Conservation (phyloP, 2,888 invertebrate species). For the Cheilosia scutellata region DNA sequence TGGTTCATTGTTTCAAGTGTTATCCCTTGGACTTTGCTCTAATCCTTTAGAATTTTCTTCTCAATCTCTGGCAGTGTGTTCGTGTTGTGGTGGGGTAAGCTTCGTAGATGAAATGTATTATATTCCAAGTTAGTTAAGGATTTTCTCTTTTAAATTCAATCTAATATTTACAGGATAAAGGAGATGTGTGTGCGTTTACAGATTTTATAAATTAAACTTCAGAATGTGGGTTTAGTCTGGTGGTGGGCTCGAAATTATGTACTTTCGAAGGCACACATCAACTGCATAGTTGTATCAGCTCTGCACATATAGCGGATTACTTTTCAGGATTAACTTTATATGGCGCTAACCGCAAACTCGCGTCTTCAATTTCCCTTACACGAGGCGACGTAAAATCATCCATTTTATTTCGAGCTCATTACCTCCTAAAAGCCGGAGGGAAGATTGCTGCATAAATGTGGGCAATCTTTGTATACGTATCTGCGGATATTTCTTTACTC, state of each 20-base stretch:
- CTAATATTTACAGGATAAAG: not conserved
- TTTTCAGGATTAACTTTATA: not conserved
- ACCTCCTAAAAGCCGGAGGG: not conserved
- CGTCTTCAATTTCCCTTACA: not conserved
- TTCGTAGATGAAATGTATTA: slow-evolving; percentile 23
- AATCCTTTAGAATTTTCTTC: slow-evolving; percentile 33
- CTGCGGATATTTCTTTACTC: slow-evolving; percentile 1
- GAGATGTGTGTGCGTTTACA: not conserved
- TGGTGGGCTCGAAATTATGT: not conserved
- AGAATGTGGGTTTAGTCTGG: not conserved
- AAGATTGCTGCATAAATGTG: slow-evolving; percentile 3
- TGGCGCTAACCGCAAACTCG: not conserved
- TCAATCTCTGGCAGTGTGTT: not conserved
- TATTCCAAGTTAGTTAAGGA: slow-evolving; percentile 17
- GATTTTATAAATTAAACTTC: not conserved
- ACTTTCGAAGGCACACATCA: no score
- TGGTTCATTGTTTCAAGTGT: slow-evolving; percentile 64
- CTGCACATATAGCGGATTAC: not conserved
- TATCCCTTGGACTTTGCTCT: slow-evolving; percentile 26
- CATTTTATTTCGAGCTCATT: not conserved
- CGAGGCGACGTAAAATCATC: not conserved
- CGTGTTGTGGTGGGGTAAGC: not conserved
- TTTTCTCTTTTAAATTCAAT: slow-evolving; percentile 16
- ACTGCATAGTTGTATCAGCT: no score
- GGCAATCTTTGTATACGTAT: slow-evolving; percentile 4